A percentile compares a stretch with the other conserved stretches of the same genome.
These are phyloP conservation scores for Oxyteleia sp. DNA, from an alignment of 2,888 invertebrate genomes.

Conservation along the genomic window DNA sequence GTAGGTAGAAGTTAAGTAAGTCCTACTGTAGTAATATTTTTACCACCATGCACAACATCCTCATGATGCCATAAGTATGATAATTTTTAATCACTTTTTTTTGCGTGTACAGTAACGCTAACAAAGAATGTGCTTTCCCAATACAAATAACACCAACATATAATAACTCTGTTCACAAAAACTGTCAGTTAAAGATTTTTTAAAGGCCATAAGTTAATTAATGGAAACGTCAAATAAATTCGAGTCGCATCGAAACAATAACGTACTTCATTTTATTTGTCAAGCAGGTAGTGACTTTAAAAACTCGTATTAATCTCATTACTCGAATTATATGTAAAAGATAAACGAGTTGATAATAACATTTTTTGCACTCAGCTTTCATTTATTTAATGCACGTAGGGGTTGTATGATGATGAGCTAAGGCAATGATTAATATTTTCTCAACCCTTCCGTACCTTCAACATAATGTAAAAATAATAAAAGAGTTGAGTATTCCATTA, in stretches of 20 bases:
- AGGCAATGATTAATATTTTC: conserved; percentile 70
- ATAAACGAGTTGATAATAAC: conserved; percentile 56
- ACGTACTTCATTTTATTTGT: conserved; percentile 39
- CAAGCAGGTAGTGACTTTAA: conserved; percentile 25
- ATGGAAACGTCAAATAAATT: conserved; percentile 36
- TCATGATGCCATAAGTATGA: no score
- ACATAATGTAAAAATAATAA: conserved; percentile 71
- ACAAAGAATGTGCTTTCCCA: no score
- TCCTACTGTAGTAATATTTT: no score
- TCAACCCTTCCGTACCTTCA: conserved; percentile 64
- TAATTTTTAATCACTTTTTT: no score
- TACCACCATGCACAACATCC: no score
- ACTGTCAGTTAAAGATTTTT: conserved; percentile 3
- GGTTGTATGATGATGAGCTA: conserved; percentile 58
- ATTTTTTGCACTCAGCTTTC: conserved; percentile 57
- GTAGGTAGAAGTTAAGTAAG: no score
- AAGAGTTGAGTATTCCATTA: conserved; percentile 70
- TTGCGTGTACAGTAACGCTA: no score
- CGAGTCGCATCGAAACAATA: conserved; percentile 7
- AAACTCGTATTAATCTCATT: conserved; percentile 45
- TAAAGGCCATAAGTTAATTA: conserved; percentile 23
- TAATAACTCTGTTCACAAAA: neutral
- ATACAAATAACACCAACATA: neutral
- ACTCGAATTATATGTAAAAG: conserved; percentile 52
- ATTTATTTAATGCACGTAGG: conserved; percentile 65